phyloP scores from a whole-genome alignment of 2,797 vertebrate genomes.

The Holocentrus rufus region DNA sequence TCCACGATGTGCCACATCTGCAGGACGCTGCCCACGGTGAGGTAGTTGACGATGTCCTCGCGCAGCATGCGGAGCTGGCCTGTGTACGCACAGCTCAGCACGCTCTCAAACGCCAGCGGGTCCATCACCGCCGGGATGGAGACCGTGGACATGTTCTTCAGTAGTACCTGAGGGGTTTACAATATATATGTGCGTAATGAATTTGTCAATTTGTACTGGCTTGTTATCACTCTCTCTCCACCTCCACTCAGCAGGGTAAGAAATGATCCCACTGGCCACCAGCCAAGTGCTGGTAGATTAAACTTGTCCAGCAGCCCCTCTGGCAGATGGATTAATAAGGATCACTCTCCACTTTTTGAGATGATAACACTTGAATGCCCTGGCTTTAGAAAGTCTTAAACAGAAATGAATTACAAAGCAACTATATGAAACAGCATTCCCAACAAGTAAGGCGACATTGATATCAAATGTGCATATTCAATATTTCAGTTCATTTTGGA shows the following conservation, averaged over 20 bases:
- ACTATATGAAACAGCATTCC: too few species aligned
- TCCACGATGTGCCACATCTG: constrained; percentile 99
- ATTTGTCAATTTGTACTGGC: too few species aligned
- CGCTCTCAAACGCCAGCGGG: constrained; percentile 90
- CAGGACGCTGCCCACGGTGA: constrained; percentile 95
- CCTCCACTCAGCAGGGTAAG: not conserved
- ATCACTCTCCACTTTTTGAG: too few species aligned
- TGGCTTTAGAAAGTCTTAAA: too few species aligned
- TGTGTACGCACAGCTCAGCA: constrained; percentile 92
- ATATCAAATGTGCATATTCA: too few species aligned
- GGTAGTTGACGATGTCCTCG: constrained; percentile 92
- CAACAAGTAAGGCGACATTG: too few species aligned
- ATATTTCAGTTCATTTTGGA: too few species aligned
- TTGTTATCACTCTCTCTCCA: not conserved
- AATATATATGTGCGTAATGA: not conserved
- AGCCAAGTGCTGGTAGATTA: too few species aligned
- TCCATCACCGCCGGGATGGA: constrained; percentile 92
- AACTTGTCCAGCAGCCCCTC: too few species aligned
- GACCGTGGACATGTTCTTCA: constrained; percentile 93
- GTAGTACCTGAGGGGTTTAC: constrained; percentile 79
- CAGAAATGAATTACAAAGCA: too few species aligned
- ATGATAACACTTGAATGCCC: too few species aligned
- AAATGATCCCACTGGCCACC: not conserved
- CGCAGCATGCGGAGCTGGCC: constrained; percentile 89
- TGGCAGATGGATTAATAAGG: too few species aligned